Conservation (phyloP, 2,888 invertebrate genomes). For the Megaustenia siamemsis region DNA sequence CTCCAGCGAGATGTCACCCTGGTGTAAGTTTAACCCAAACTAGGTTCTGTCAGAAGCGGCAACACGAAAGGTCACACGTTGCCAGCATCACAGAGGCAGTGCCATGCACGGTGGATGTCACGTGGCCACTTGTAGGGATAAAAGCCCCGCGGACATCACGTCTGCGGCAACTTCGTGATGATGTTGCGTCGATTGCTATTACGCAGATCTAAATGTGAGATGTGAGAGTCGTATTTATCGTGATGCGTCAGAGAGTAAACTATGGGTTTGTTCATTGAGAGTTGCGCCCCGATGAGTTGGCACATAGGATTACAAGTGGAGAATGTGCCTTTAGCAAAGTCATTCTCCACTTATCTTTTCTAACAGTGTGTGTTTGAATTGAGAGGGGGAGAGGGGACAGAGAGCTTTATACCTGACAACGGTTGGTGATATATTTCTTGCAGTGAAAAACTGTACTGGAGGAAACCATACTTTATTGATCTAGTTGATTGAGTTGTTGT, state of each 20-base stretch:
- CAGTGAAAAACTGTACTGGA: too few species aligned
- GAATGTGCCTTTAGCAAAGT: neutral
- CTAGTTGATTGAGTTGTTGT: too few species aligned
- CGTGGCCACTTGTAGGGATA: neutral
- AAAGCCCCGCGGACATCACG: conserved; percentile 28
- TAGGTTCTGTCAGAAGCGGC: too few species aligned
- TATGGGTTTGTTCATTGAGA: neutral
- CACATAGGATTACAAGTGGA: neutral
- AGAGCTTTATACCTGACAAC: too few species aligned
- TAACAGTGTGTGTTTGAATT: too few species aligned
- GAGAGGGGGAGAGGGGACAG: too few species aligned
- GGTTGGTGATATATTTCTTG: too few species aligned
- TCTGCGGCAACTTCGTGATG: neutral
- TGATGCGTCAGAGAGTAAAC: neutral
- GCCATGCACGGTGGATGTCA: neutral
- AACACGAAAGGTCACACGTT: neutral
- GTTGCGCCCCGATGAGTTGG: neutral
- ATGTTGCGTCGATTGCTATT: neutral
- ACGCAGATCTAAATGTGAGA: neutral
- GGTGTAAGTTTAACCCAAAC: too few species aligned
- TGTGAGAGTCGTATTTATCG: neutral
- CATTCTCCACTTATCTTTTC: neutral
- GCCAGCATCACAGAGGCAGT: neutral
- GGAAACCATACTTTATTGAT: too few species aligned
- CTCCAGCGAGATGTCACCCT: too few species aligned